Evolutionary conservation across 2,888 invertebrate genomes (phyloP), one percentile per base, ranked within the genome.

Genomic region (Eremobia ochroleuca): DNA sequence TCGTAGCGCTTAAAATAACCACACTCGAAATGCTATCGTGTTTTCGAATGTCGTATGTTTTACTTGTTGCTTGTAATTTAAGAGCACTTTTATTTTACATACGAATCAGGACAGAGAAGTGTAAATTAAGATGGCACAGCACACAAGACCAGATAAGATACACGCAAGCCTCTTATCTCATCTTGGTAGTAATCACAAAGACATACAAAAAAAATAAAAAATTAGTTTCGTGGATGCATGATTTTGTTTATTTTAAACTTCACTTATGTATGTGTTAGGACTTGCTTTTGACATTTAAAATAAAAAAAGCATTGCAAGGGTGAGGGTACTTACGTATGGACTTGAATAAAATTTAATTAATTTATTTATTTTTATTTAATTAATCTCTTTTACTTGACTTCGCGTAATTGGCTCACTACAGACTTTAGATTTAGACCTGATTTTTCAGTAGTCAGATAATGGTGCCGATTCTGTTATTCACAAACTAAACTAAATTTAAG

Each of bases 41-140:
- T 70, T 73, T 43, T 76, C 43, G 58, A 67, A 49, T 61, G 62
- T 73, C n/a, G 70, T 37, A 66, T 37, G 5, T 72, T 40, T 69
- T 34, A 28, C 59, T 5, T 46, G 66, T n/a, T 13, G 13, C 21
- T 25, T 52, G 64, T 85, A 46, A 82, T 70, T 85, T 85, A 75
- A 71, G 61, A 67, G 28, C 28, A 55, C 64, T 83, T 43, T 77
- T 83, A 77, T 76, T 76, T 70, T 75, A 59, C 43, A 52, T 66
- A 61, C 49, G 21, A 73, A 67, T 65, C 52, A 37, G 37, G 52
- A 74, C 73, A 68, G 18, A 11, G n/a, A 67, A 71, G 70, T 67
- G 79, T 83, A 43, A 76, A 83, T 76, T 76, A 70, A 71, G 69
- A 83, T 69, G 83, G 9, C 58, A 52, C 64, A 77, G 34, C 28